Percentiles rank a stretch among this genome's conserved stretches.
These are phyloP conservation scores for Tinea semifulvella DNA, from an alignment of 2,888 invertebrate species.

Conservation along the genomic window DNA sequence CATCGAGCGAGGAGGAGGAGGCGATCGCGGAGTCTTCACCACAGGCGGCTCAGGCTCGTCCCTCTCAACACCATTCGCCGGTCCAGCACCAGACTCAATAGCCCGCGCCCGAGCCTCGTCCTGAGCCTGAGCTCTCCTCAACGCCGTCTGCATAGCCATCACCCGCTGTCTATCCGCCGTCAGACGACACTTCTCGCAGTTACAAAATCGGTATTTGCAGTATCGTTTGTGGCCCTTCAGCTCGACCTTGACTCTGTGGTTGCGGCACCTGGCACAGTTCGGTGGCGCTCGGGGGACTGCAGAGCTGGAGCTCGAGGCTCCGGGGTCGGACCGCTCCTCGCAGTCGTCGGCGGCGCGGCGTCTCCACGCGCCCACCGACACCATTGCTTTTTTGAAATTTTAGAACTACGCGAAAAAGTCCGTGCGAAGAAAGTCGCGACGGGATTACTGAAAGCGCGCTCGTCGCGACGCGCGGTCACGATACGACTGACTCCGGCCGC, in stretches of 20 bases:
- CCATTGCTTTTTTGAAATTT: too few species aligned
- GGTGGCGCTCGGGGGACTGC: conserved; percentile 82
- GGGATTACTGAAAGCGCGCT: conserved; percentile 25
- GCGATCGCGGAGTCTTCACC: conserved; percentile 55
- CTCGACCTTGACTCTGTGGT: conserved; percentile 88
- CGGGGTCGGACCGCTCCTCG: conserved; percentile 57
- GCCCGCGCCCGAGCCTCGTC: conserved; percentile 74
- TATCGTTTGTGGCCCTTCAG: conserved; percentile 93
- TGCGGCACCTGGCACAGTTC: conserved; percentile 91
- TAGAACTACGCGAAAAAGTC: conserved; percentile 16
- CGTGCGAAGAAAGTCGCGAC: conserved; percentile 14
- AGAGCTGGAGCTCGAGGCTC: conserved; percentile 63
- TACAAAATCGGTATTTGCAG: conserved; percentile 86
- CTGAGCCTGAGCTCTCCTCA: conserved; percentile 84
- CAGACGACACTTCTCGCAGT: conserved; percentile 85
- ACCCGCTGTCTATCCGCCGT: conserved; percentile 88
- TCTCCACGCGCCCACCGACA: conserved; percentile 58
- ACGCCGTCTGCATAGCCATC: conserved; percentile 89
- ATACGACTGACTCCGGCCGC: conserved; percentile 45
- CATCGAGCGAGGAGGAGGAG: conserved; percentile 41
- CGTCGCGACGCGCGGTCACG: conserved; percentile 55
- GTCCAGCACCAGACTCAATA: conserved; percentile 45
- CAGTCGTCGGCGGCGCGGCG: conserved; percentile 57
- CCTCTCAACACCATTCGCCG: conserved; percentile 41
- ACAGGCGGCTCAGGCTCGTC: conserved; percentile 56